Evolutionary conservation across 2,888 invertebrate genomes (phyloP).

Genomic region (Palloptera scutellata): DNA sequence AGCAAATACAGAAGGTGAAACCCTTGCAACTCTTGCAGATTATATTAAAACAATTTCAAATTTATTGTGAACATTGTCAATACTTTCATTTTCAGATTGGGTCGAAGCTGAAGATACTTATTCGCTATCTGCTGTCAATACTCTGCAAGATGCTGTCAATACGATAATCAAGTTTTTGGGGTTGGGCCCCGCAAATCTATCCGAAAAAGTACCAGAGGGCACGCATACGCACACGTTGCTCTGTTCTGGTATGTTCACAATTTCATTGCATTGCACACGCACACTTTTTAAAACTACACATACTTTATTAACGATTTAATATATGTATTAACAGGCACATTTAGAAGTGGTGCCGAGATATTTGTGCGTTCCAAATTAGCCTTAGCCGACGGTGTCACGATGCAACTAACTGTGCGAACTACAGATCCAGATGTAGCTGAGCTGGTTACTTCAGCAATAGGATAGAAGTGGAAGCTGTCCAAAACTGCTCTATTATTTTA

Average conservation of each 20-base stretch:
- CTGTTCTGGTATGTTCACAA: constrained; percentile 72
- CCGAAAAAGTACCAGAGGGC: constrained; percentile 83
- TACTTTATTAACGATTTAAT: constrained; percentile 1
- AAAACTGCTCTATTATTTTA: constrained; percentile 16
- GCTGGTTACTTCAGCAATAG: constrained; percentile 85
- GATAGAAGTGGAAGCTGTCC: constrained; percentile 65
- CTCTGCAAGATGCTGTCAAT: constrained; percentile 83
- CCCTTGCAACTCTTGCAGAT: neutral
- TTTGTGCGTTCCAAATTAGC: constrained; percentile 86
- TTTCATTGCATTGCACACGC: no score
- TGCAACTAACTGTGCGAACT: constrained; percentile 91
- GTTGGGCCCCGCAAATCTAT: constrained; percentile 83
- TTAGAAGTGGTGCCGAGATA: constrained; percentile 90
- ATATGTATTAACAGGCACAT: constrained; percentile 74
- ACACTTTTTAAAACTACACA: neutral
- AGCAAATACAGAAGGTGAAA: constrained; percentile 67
- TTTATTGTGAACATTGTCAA: neutral
- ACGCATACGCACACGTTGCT: constrained; percentile 82
- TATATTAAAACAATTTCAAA: constrained; percentile 3
- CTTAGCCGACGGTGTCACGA: constrained; percentile 81
- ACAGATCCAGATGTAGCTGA: constrained; percentile 87
- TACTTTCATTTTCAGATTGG: constrained; percentile 53
- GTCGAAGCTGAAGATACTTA: constrained; percentile 92
- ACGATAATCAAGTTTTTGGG: constrained; percentile 85
- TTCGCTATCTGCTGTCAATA: constrained; percentile 80